Evolutionary conservation across 2,797 vertebrate genomes (phyloP).

Genomic region (Phoeniculus purpureus): DNA sequence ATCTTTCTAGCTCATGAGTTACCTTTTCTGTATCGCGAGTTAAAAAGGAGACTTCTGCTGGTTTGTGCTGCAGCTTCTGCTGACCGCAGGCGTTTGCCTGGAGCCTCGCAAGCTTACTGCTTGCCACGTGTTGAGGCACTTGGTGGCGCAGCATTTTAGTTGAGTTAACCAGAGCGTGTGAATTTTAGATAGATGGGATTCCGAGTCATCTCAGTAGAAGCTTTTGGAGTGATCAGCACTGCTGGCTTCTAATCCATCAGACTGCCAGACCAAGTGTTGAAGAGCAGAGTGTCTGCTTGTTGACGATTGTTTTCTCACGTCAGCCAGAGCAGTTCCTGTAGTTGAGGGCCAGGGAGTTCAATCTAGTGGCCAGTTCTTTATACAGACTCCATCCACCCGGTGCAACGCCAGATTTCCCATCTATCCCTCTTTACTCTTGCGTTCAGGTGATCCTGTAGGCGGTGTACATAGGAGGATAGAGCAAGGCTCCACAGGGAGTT

Average conservation of each 20-base stretch:
- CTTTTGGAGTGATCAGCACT: slow-evolving; percentile 66
- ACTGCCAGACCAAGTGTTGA: slow-evolving; percentile 62
- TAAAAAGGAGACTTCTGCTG: not conserved
- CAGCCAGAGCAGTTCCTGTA: not conserved
- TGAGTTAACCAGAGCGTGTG: slow-evolving; percentile 66
- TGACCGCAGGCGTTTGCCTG: slow-evolving; percentile 19
- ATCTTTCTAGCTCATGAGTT: not conserved
- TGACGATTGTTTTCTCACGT: slow-evolving; percentile 54
- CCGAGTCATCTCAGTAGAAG: slow-evolving; percentile 69
- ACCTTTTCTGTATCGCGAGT: not conserved
- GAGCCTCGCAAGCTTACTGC: slow-evolving; percentile 48
- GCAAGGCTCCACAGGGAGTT: not conserved
- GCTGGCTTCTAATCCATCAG: slow-evolving; percentile 68
- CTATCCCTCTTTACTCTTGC: not conserved
- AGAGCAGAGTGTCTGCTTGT: slow-evolving; percentile 67
- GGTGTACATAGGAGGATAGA: not conserved
- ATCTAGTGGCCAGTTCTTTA: slow-evolving; percentile 24
- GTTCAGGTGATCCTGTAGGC: not conserved
- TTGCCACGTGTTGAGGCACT: slow-evolving; percentile 67
- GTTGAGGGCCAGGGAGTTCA: slow-evolving; percentile 9
- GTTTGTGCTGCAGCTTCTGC: slow-evolving; percentile 21
- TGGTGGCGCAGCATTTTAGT: slow-evolving; percentile 68
- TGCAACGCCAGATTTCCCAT: not conserved
- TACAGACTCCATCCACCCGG: not conserved
- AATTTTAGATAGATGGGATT: slow-evolving; percentile 70